Evolutionary conservation across 1,140 invertebrate genomes (phyloP), one percentile per base, ranked within the genome.

Genomic region (Oscheius sp.): DNA sequence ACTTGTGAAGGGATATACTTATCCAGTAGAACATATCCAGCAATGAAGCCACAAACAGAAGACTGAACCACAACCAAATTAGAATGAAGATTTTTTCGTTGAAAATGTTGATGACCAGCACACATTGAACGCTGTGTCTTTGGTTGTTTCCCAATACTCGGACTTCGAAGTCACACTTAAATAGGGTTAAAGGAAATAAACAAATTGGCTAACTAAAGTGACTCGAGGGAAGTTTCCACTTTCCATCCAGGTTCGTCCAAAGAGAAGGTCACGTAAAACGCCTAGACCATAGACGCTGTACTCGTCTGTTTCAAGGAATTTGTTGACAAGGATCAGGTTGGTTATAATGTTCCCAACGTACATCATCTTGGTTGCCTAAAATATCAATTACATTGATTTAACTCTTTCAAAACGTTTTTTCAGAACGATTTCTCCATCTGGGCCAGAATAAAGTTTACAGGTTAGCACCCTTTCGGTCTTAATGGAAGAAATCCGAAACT

Each of bases 1-100:
- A 75, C 71, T 84, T 84, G 67, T 84, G 83, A 42, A 83, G 45
- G 10, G 81, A 82, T 59, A 83, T 83, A 46, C 76, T 80, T 46
- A 84, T 84, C 82, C 82, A 83, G 65, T 83, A 83, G 26, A 83
- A 62, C 3, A 73, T 82, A 68, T 83, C 83, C 34, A 87, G 83
- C 58, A 84, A 79, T 13, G 87, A 85, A n/a, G 86, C 79, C 15
- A 86, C 79, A 66, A 86, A 85, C n/a, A 88, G 81, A 62, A 88
- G 85, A 2, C 87, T 82, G 36, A 87, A 86, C 87, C 87, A 88
- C 69, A 88, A 86, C 87, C 87, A 88, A 28, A 88, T 77, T 55
- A 88, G 61, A 58, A 85, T 84, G 73, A 86, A 86, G 26, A 87
- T 85, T 70, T 86, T 86, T 79, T 88, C 87, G 79, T 88, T 87